Evolutionary conservation across 2,113 vertebrate species (phyloP).

Genomic region (Chloropsis hardwickii): DNA sequence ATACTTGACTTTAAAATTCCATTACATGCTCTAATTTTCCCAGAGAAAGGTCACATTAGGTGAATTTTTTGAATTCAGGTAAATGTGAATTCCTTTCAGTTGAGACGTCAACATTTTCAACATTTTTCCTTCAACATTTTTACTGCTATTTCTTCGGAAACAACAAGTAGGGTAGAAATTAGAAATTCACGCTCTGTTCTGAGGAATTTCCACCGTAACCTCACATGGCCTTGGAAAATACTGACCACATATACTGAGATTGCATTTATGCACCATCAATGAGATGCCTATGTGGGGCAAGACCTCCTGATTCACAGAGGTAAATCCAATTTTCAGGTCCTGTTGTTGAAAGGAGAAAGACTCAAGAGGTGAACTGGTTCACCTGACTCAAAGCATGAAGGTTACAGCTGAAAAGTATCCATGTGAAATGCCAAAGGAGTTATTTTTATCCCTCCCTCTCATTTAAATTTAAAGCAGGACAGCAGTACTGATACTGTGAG

Average conservation of each 20-base stretch:
- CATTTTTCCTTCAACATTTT: neutral
- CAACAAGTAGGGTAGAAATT: neutral
- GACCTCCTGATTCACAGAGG: neutral
- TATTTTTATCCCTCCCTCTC: neutral
- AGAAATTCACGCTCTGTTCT: neutral
- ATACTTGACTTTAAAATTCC: neutral
- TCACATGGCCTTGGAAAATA: neutral
- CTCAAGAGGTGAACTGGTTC: neutral
- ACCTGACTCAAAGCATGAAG: neutral
- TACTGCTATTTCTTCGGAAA: neutral
- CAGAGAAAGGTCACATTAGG: neutral
- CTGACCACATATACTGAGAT: neutral
- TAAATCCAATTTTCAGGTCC: neutral
- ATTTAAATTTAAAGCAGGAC: constrained; percentile 4
- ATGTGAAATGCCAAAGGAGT: neutral
- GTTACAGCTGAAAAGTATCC: neutral
- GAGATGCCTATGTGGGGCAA: neutral
- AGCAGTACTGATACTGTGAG: neutral
- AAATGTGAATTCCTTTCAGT: neutral
- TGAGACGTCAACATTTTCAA: neutral
- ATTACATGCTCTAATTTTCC: neutral
- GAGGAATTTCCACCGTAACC: neutral
- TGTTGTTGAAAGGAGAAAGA: neutral
- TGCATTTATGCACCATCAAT: neutral
- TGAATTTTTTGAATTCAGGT: neutral